phyloP scores from a whole-genome alignment of 2,888 invertebrate species.

The Nymphalis polychloros region DNA sequence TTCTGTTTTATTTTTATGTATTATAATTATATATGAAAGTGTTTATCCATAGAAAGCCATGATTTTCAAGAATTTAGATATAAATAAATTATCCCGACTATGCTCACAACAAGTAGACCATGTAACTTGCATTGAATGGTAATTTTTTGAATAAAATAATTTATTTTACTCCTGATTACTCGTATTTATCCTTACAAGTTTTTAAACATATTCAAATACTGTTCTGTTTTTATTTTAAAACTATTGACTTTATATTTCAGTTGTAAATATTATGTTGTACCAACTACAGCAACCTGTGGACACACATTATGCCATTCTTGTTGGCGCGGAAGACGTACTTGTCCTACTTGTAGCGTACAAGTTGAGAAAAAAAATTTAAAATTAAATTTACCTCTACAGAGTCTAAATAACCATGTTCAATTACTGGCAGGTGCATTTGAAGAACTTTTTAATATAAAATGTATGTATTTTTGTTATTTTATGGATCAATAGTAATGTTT shows the following conservation, averaged over 20 bases:
- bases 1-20: slow-evolving; percentile 1
- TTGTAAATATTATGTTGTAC: slow-evolving; percentile 63
- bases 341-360: slow-evolving; percentile 55
- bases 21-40: neutral
- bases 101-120: slow-evolving; percentile 54
- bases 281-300: slow-evolving; percentile 65
- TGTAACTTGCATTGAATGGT: slow-evolving; percentile 71
- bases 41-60: slow-evolving; percentile 39
- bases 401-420: slow-evolving; percentile 52
- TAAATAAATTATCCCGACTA: slow-evolving; percentile 51
- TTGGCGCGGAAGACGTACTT: slow-evolving; percentile 58
- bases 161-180: neutral
- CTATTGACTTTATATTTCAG: slow-evolving; percentile 49
- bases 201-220: slow-evolving; percentile 7
- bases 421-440: slow-evolving; percentile 49
- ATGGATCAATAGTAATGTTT: slow-evolving; percentile 9
- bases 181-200: too few relatives aligned
- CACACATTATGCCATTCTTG: slow-evolving; percentile 68
- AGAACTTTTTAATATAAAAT: slow-evolving; percentile 58
- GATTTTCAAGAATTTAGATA: slow-evolving; percentile 51
- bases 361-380: slow-evolving; percentile 54
- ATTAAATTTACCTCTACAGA: slow-evolving; percentile 57
- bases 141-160: slow-evolving; percentile 37
- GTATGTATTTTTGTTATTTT: slow-evolving; percentile 51
- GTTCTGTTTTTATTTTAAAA: neutral